A percentile compares a stretch with the other conserved stretches of the same genome.
Conservation (phyloP, 2,888 invertebrate genomes). For the Argyra leucocephala region DNA sequence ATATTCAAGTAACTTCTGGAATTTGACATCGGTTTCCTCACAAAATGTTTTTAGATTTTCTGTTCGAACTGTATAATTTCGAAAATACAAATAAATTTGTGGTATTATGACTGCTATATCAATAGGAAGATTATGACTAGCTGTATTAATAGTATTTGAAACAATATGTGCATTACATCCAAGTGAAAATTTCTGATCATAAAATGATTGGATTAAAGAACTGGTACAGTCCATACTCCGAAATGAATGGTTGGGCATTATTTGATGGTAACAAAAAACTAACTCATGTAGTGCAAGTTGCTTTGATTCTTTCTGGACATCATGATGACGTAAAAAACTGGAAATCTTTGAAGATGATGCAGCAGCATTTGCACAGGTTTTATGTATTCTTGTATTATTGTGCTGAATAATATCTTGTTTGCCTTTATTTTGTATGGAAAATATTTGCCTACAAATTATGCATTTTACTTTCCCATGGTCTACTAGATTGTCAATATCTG, state of each 20-base stretch:
- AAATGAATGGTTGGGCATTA: slow-evolving; percentile 17
- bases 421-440: slow-evolving; percentile 5
- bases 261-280: slow-evolving; percentile 8
- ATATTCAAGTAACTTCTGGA: neutral
- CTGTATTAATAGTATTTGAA: slow-evolving; percentile 19
- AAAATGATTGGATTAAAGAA: slow-evolving; percentile 5
- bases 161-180: no score
- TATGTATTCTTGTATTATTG: slow-evolving; percentile 9
- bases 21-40: neutral
- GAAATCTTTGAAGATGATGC: slow-evolving; percentile 5
- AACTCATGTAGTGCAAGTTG: slow-evolving; percentile 10
- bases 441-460: neutral
- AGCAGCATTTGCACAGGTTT: slow-evolving; percentile 3
- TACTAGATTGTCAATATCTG: neutral
- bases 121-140: slow-evolving; percentile 14
- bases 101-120: slow-evolving; percentile 15
- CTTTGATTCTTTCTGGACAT: neutral
- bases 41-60: no score
- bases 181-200: slow-evolving; percentile 15
- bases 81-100: slow-evolving; percentile 17
- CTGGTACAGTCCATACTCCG: slow-evolving; percentile 16
- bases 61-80: slow-evolving; percentile 14
- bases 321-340: neutral
- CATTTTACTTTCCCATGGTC: slow-evolving; percentile 2
- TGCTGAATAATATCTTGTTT: slow-evolving; percentile 7